These are phyloP conservation scores for Hydropsyche betteni DNA, from an alignment of 2,888 invertebrate genomes.

Conservation along the genomic window DNA sequence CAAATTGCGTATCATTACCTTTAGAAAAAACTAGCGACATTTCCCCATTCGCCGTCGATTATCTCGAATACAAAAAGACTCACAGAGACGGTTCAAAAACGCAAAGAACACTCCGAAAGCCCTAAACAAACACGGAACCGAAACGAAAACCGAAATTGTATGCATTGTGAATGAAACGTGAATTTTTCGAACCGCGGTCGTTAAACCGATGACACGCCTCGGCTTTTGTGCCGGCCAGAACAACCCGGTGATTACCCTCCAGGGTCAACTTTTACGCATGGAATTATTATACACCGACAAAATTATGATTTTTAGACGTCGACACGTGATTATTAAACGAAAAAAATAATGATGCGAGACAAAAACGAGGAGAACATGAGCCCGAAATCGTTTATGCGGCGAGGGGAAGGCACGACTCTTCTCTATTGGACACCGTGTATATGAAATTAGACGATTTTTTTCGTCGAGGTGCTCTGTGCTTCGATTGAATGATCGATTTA, in stretches of 20 bases:
- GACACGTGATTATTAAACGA: constrained; percentile 34
- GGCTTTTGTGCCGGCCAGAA: constrained; percentile 30
- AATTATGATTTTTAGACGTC: constrained; percentile 37
- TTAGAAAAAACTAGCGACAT: too few relatives aligned
- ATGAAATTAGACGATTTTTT: not conserved
- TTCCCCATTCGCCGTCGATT: too few relatives aligned
- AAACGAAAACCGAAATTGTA: not conserved
- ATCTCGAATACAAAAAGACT: too few relatives aligned
- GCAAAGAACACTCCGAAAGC: too few relatives aligned
- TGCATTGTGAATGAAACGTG: not conserved
- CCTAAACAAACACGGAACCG: not conserved
- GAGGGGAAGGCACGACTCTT: not conserved
- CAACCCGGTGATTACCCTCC: constrained; percentile 36
- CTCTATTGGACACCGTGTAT: not conserved
- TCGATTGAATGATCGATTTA: too few relatives aligned
- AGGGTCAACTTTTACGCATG: constrained; percentile 40
- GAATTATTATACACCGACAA: constrained; percentile 37
- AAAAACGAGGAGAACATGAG: not conserved
- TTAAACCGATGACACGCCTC: constrained; percentile 38
- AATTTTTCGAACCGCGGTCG: constrained; percentile 12
- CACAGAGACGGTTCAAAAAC: too few relatives aligned
- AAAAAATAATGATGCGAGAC: not conserved
- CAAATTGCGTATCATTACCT: too few relatives aligned
- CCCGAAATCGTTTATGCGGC: constrained; percentile 2
- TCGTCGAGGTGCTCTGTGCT: not conserved